Conservation (phyloP, 2,888 invertebrate genomes). For the Mythimna vitellina region DNA sequence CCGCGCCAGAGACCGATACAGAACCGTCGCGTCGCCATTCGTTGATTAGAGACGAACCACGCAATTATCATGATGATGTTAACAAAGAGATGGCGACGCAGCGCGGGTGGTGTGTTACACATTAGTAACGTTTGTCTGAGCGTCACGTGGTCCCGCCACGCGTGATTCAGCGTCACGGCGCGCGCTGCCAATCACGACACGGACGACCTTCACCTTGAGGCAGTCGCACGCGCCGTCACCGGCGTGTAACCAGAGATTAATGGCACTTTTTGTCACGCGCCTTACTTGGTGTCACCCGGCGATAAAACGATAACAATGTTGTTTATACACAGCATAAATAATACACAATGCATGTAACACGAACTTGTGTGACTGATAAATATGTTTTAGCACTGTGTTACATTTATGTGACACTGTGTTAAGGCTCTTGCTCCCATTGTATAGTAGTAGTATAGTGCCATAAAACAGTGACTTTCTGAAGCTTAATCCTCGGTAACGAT, state of each 20-base stretch:
- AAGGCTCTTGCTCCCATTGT: too few relatives aligned
- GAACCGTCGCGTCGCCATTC: conserved; percentile 10
- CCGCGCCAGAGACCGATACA: conserved; percentile 33
- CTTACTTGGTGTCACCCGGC: conserved; percentile 68
- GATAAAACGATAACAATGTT: conserved; percentile 63
- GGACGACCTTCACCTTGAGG: conserved; percentile 67
- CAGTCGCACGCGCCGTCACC: conserved; percentile 81
- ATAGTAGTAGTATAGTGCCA: too few relatives aligned
- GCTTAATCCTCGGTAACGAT: too few relatives aligned
- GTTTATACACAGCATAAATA: conserved; percentile 49
- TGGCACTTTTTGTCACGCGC: conserved; percentile 80
- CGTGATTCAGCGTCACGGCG: conserved; percentile 65
- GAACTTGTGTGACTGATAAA: conserved; percentile 32
- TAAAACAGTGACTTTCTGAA: too few relatives aligned
- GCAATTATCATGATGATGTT: conserved; percentile 43
- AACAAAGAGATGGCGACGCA: conserved; percentile 50
- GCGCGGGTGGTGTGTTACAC: conserved; percentile 30
- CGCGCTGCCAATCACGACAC: conserved; percentile 69
- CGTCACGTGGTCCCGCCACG: conserved; percentile 68
- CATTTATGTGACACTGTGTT: neutral
- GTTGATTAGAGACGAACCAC: conserved; percentile 35
- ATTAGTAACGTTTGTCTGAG: conserved; percentile 43
- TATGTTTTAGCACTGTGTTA: conserved; percentile 26
- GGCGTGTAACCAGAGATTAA: conserved; percentile 79
- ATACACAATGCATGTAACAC: conserved; percentile 50